These are phyloP conservation scores for Gasteruption jaculator DNA, from an alignment of 2,888 invertebrate genomes.

Conservation along the genomic window DNA sequence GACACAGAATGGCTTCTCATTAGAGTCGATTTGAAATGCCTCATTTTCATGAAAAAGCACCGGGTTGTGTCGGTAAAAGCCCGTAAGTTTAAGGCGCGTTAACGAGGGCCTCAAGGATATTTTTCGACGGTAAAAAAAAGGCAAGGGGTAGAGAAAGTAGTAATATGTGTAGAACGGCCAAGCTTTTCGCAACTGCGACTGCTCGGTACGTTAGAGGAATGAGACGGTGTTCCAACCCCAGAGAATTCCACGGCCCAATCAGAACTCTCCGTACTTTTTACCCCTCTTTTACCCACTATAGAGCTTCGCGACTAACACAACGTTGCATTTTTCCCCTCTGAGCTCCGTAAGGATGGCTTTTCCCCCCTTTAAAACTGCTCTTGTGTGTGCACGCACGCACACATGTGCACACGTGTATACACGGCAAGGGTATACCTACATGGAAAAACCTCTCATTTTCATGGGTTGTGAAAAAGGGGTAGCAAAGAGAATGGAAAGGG, in stretches of 20 bases:
- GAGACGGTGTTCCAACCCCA: constrained; percentile 38
- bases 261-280: constrained; percentile 40
- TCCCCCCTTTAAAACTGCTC: constrained; percentile 16
- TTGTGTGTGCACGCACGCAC: too few species aligned
- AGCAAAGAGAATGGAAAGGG: constrained; percentile 22
- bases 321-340: constrained; percentile 49
- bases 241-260: constrained; percentile 42
- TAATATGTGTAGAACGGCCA: too few species aligned
- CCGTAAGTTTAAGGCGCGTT: constrained; percentile 11
- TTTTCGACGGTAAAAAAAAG: constrained; percentile 27
- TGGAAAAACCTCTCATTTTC: too few species aligned
- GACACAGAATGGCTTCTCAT: too few species aligned
- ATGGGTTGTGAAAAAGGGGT: too few species aligned
- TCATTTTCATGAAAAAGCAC: background rate
- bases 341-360: constrained; percentile 43
- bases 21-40: too few species aligned
- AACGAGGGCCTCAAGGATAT: constrained; percentile 21
- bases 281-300: constrained; percentile 32
- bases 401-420: too few species aligned
- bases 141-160: too few species aligned
- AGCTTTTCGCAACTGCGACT: too few species aligned
- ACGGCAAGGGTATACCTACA: too few species aligned
- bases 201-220: constrained; percentile 26
- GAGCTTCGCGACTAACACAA: constrained; percentile 24
- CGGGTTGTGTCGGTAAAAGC: constrained; percentile 6